Conservation (phyloP, 2,888 invertebrate species). For the Acanthosepion pharaonis region DNA sequence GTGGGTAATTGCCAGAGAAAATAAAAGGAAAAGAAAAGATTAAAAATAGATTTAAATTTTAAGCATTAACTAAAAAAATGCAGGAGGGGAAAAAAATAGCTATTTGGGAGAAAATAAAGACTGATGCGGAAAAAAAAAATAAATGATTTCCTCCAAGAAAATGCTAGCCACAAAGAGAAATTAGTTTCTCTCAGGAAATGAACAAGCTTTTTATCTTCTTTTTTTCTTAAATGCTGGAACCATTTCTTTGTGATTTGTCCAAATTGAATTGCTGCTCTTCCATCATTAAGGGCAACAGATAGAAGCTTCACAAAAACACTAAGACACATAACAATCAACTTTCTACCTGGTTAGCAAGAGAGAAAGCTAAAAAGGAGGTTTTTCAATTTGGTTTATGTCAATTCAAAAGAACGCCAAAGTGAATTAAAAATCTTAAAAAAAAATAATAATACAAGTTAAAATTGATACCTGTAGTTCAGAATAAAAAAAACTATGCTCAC, state of each 20-base stretch:
- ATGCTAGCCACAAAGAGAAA: neutral
- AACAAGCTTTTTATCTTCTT: neutral
- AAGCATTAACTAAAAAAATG: too few species aligned
- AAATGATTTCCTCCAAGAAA: neutral
- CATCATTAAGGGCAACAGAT: neutral
- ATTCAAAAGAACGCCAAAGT: neutral
- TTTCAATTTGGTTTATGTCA: neutral
- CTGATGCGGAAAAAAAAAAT: too few species aligned
- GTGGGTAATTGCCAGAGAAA: too few species aligned
- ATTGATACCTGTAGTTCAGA: too few species aligned
- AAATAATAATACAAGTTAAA: too few species aligned
- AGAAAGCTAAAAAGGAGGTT: neutral
- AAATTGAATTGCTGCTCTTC: neutral
- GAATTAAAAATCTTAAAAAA: neutral
- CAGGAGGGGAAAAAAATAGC: too few species aligned
- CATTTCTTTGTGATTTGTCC: neutral
- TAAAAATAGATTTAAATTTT: too few species aligned
- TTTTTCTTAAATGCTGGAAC: neutral
- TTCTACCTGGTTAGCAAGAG: neutral
- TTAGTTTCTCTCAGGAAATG: neutral
- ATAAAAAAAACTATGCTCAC: too few species aligned
- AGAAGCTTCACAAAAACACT: neutral
- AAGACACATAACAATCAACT: neutral
- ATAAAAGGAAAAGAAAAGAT: too few species aligned
- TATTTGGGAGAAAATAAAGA: neutral